These are phyloP conservation scores for Limnothrissa miodon DNA, from an alignment of 2,113 vertebrate genomes.

Conservation along the genomic window DNA sequence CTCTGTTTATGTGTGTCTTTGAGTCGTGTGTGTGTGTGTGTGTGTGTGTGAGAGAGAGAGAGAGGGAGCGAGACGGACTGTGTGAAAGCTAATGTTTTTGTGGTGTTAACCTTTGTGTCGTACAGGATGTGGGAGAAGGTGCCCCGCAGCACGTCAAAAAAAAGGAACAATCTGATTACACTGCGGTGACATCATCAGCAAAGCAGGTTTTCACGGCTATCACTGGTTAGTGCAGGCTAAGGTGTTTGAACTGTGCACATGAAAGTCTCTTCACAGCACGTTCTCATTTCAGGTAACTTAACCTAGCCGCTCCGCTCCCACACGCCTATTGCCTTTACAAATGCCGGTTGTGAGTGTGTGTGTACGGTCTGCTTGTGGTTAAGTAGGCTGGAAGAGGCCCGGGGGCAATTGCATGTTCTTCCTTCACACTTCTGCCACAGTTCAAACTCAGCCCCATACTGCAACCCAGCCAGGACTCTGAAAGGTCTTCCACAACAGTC, in stretches of 20 bases:
- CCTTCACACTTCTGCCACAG: slow-evolving; percentile 73
- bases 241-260: slow-evolving; percentile 60
- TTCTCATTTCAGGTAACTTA: slow-evolving; percentile 78
- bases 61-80: not conserved
- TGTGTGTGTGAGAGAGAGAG: not conserved
- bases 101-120: slow-evolving; percentile 53
- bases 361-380: slow-evolving; percentile 75
- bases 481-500: slow-evolving; percentile 44
- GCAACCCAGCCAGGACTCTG: slow-evolving; percentile 46
- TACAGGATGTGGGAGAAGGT: slow-evolving; percentile 62
- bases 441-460: slow-evolving; percentile 67
- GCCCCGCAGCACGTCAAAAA: slow-evolving; percentile 60
- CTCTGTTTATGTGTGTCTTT: not conserved
- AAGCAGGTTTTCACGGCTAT: slow-evolving; percentile 69
- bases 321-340: slow-evolving; percentile 57
- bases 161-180: slow-evolving; percentile 69
- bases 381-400: slow-evolving; percentile 63
- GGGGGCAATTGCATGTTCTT: slow-evolving; percentile 64
- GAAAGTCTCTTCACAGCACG: slow-evolving; percentile 72
- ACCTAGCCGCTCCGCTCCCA: slow-evolving; percentile 65
- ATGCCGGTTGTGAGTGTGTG: slow-evolving; percentile 69
- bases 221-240: slow-evolving; percentile 35
- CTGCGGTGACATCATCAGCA: slow-evolving; percentile 68
- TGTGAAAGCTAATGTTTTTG: slow-evolving; percentile 7
- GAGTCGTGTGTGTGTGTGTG: not conserved